These are phyloP conservation scores for Corythaeola cristata DNA, from an alignment of 2,113 vertebrate species.

Conservation along the genomic window DNA sequence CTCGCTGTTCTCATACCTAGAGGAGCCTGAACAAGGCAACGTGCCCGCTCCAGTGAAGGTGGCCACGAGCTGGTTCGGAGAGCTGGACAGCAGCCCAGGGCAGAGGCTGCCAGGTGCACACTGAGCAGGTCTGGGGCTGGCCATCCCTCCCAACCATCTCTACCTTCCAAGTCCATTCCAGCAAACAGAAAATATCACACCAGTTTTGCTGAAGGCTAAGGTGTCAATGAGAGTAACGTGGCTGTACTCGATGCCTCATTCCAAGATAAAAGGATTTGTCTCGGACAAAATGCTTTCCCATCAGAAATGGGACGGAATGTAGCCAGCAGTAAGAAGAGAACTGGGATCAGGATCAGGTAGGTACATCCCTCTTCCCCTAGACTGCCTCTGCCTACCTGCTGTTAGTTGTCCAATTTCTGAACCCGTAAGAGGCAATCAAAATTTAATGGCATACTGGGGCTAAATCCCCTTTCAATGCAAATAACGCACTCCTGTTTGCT, in stretches of 20 bases:
- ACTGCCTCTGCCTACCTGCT: neutral
- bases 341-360: neutral
- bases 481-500: neutral
- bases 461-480: neutral
- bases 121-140: neutral
- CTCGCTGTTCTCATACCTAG: neutral
- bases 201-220: neutral
- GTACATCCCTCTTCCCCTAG: neutral
- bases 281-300: neutral
- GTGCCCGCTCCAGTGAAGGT: neutral
- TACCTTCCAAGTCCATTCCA: neutral
- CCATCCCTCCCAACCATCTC: neutral
- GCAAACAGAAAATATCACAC: neutral
- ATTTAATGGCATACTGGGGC: neutral
- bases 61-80: fast-evolving
- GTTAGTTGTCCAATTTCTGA: neutral
- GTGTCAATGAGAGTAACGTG: neutral
- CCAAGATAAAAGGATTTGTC: neutral
- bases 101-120: neutral
- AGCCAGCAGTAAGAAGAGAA: neutral
- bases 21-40: neutral
- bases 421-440: neutral
- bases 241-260: neutral
- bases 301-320: neutral
- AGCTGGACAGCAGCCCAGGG: neutral